A percentile compares a stretch with the other conserved stretches of the same genome.
phyloP scores from a whole-genome alignment of 2,888 invertebrate genomes.

The Drosophila nr. fundita region DNA sequence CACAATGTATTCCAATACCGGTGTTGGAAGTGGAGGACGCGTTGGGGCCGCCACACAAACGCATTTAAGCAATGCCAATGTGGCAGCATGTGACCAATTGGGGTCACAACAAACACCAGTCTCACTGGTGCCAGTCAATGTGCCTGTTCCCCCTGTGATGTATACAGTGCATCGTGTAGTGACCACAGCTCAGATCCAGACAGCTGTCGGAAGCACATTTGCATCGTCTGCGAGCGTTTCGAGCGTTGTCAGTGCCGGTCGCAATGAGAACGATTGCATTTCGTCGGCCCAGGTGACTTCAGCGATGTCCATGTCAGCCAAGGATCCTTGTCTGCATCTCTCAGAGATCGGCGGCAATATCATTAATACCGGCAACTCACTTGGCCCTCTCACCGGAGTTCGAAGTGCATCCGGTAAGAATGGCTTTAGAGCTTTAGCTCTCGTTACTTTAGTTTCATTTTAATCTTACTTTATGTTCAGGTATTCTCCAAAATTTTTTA shows the following conservation, averaged over 20 bases:
- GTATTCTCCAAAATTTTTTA: slow-evolving; percentile 79
- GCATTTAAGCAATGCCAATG: slow-evolving; percentile 65
- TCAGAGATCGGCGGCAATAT: slow-evolving; percentile 57
- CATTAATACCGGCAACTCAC: slow-evolving; percentile 47
- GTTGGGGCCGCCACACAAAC: slow-evolving; percentile 83
- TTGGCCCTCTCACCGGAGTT: slow-evolving; percentile 65
- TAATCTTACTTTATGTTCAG: slow-evolving; percentile 36
- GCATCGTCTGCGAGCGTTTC: slow-evolving; percentile 84
- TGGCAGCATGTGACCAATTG: slow-evolving; percentile 54
- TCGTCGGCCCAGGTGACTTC: slow-evolving; percentile 66
- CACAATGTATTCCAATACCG: slow-evolving; percentile 68
- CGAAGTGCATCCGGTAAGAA: slow-evolving; percentile 81
- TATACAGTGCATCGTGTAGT: slow-evolving; percentile 85
- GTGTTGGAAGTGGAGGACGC: slow-evolving; percentile 68
- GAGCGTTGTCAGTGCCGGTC: slow-evolving; percentile 83
- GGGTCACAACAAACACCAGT: slow-evolving; percentile 61
- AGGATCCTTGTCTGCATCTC: slow-evolving; percentile 57
- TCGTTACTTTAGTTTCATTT: not conserved
- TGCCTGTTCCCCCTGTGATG: slow-evolving; percentile 82
- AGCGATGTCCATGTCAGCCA: slow-evolving; percentile 63
- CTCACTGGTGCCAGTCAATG: slow-evolving; percentile 62
- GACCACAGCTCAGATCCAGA: slow-evolving; percentile 85
- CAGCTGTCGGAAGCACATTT: slow-evolving; percentile 83
- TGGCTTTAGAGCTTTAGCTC: not conserved
- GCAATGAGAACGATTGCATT: slow-evolving; percentile 79